A percentile compares a stretch with the other conserved stretches of the same genome.
Evolutionary conservation across 2,797 vertebrate genomes (phyloP).

Genomic region (Synanceia verrucosa): DNA sequence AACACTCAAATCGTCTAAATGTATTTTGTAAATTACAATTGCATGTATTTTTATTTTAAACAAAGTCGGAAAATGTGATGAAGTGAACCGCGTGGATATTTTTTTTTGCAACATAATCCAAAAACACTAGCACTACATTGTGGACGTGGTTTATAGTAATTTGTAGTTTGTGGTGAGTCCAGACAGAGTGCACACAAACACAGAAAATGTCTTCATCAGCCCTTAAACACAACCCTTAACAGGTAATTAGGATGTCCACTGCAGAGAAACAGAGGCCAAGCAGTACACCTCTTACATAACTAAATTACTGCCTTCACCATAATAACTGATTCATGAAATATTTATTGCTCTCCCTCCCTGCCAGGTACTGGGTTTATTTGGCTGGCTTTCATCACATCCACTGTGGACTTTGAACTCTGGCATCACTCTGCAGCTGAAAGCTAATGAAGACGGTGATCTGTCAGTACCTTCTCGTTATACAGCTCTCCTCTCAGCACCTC

Average conservation of each 20-base stretch:
- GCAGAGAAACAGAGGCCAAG: slow-evolving; percentile 8
- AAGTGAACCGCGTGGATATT: background rate
- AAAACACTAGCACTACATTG: background rate
- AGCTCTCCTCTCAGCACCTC: slow-evolving; percentile 93
- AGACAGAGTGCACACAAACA: background rate
- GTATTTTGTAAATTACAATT: background rate
- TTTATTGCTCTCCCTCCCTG: slow-evolving; percentile 30
- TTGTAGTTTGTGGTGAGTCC: background rate
- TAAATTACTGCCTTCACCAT: background rate
- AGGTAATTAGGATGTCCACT: slow-evolving; percentile 7
- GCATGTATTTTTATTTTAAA: background rate
- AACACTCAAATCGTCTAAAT: background rate
- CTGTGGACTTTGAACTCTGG: slow-evolving; percentile 49
- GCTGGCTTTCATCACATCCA: slow-evolving; percentile 29
- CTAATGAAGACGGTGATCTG: background rate
- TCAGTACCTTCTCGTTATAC: slow-evolving; percentile 94
- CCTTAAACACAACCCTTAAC: background rate
- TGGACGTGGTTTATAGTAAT: slow-evolving; percentile 5
- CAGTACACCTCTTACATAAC: slow-evolving; percentile 31
- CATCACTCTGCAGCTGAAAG: slow-evolving; percentile 15
- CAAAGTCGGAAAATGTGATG: background rate
- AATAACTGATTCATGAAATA: slow-evolving; percentile 40
- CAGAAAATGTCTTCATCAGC: background rate
- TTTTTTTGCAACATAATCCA: background rate
- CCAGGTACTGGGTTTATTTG: slow-evolving; percentile 12